These are phyloP conservation scores for Chydorus sphaericus DNA, from an alignment of 2,888 invertebrate species.

Conservation along the genomic window DNA sequence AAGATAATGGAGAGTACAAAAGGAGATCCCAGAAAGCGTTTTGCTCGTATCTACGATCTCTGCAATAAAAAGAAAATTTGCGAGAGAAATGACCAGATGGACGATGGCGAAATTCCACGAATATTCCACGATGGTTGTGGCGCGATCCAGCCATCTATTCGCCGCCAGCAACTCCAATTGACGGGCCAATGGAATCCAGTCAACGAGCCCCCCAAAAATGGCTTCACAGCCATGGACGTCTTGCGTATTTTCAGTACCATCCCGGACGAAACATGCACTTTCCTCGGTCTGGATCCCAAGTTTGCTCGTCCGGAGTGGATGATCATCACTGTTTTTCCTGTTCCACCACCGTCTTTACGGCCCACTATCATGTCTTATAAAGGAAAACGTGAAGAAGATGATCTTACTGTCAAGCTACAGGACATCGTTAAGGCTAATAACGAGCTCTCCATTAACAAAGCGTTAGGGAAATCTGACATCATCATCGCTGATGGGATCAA, in stretches of 20 bases:
- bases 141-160: constrained; percentile 89
- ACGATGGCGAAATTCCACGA: constrained; percentile 56
- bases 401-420: constrained; percentile 94
- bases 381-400: constrained; percentile 94
- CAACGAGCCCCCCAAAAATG: constrained; percentile 94
- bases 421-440: constrained; percentile 98
- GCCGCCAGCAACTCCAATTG: constrained; percentile 77
- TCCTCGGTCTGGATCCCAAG: constrained; percentile 88
- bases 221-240: constrained; percentile 84
- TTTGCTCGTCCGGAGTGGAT: constrained; percentile 99
- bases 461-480: constrained; percentile 92
- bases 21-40: constrained; percentile 84
- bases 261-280: constrained; percentile 88
- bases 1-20: constrained; percentile 91
- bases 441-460: constrained; percentile 85
- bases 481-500: constrained; percentile 93
- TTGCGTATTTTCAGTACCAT: constrained; percentile 94
- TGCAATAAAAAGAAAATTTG: constrained; percentile 93
- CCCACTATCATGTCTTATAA: constrained; percentile 99
- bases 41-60: constrained; percentile 90
- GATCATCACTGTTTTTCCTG: constrained; percentile 93
- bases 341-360: constrained; percentile 87
- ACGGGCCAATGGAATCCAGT: constrained; percentile 97
- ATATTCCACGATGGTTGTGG: constrained; percentile 88
- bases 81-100: constrained; percentile 99